Evolutionary conservation across 2,113 vertebrate genomes (phyloP), one percentile per base, ranked within the genome.

Genomic region (Apteryx owenii): DNA sequence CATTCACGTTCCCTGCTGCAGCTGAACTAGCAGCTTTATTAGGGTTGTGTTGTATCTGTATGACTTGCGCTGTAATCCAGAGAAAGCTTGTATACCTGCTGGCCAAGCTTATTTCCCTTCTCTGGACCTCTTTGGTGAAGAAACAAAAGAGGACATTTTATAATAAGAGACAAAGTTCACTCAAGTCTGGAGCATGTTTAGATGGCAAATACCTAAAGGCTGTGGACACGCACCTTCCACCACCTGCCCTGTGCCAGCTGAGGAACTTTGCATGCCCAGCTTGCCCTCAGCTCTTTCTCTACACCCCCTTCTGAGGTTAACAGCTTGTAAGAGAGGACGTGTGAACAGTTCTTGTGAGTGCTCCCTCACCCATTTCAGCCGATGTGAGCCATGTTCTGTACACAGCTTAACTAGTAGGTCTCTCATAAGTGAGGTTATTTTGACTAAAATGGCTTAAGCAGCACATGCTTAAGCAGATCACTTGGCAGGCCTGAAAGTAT

Each of bases 31-130:
- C 81, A 69, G 15, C 75, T 44, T 18, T 1, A 1, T 11, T 38
- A 2, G 1, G 1, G 0, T 50, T 23, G 31, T 0, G 6, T 8
- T 31, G 33, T 29, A 29, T 22, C 36, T 21, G 1, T 19, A 12
- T 0, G 5, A 28, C 38, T 20, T 44, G 23, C 36, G 42, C 70
- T 44, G 5, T n/a, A 22, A 33, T 0, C 23, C 23, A 17, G 42
- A 17, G 23, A 60, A 7, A 31, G 75, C 62, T 65, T 22, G n/a
- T 12, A 28, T 25, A 21, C n/a, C 18, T 12, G 7, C 23, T 26
- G 38, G 17, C 50, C n/a, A n/a, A 50, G 17, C 25, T 29, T 53
- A 29, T 54, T 53, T 38, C 36, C 50, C 50, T 21, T 53, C n/a
- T 38, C 48, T 28, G 51, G 15, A 50, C 10, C 16, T 38, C 14